phyloP scores from a whole-genome alignment of 2,113 vertebrate species.

The Pygathrix nemaeus region DNA sequence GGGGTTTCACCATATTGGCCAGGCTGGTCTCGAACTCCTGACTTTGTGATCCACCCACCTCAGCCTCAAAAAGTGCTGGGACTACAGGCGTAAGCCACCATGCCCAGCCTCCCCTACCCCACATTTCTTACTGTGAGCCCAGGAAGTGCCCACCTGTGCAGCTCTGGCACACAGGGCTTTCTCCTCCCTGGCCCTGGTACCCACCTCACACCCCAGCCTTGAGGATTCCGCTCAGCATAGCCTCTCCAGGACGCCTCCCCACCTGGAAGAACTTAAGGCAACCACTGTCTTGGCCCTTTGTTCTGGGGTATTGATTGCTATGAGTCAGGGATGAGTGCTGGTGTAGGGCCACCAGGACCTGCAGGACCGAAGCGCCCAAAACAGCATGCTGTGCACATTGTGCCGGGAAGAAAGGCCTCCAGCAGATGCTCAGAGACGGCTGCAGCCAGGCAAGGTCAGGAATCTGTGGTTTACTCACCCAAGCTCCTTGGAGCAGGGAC shows the following conservation, averaged over 20 bases:
- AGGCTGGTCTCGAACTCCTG: too few relatives aligned
- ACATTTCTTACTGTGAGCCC: neutral
- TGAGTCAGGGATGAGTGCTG: neutral
- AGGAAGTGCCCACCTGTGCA: neutral
- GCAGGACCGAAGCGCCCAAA: accelerated
- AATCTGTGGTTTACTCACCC: neutral
- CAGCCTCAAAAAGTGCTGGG: too few relatives aligned
- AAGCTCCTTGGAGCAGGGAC: neutral
- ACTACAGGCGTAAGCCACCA: too few relatives aligned
- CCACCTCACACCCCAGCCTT: neutral
- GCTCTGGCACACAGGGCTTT: neutral
- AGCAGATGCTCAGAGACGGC: neutral
- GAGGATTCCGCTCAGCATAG: accelerated
- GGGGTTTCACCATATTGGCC: too few relatives aligned
- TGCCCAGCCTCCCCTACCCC: too few relatives aligned
- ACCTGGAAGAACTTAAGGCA: too few relatives aligned
- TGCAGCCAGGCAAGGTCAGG: neutral
- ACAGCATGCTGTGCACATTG: neutral
- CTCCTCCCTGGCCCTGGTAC: neutral
- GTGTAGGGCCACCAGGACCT: neutral
- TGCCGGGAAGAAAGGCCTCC: neutral
- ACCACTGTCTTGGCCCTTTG: accelerated
- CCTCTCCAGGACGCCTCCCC: neutral
- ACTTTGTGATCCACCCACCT: too few relatives aligned
- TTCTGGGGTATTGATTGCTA: accelerated